Evolutionary conservation across 2,797 vertebrate genomes (phyloP).

Genomic region (Mormyrus hasselquistii): DNA sequence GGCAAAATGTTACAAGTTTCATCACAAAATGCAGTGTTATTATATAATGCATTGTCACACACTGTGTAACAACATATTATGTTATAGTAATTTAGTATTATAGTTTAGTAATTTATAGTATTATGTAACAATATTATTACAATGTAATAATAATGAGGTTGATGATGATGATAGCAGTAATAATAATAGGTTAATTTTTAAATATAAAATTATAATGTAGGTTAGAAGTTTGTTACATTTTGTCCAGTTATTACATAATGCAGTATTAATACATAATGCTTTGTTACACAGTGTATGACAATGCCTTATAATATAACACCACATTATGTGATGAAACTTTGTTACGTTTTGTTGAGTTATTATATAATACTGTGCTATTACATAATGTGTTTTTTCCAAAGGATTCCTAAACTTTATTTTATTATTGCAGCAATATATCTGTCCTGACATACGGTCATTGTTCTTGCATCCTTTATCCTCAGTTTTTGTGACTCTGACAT

Average conservation of each 20-base stretch:
- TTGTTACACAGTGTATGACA: background rate
- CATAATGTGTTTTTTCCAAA: background rate
- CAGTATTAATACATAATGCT: background rate
- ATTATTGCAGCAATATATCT: background rate
- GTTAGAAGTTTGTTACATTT: background rate
- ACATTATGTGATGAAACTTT: background rate
- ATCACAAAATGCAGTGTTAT: background rate
- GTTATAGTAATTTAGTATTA: too few relatives aligned
- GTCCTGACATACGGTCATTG: background rate
- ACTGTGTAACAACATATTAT: background rate
- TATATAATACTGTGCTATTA: background rate
- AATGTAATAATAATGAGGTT: background rate
- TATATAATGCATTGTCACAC: too few relatives aligned
- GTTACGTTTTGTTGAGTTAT: background rate
- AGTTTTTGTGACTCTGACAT: slow-evolving; percentile 92
- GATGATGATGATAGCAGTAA: background rate
- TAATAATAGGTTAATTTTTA: background rate
- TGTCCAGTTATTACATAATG: background rate
- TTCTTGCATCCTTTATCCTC: slow-evolving; percentile 19
- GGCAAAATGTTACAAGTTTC: background rate
- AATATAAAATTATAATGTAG: background rate
- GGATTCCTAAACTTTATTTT: background rate
- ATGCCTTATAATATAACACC: background rate
- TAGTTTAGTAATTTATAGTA: too few relatives aligned
- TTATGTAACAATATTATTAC: background rate